Base-by-base conservation (phyloP, 2,113 vertebrate genomes). In the Cyanoliseus patagonus region DNA sequence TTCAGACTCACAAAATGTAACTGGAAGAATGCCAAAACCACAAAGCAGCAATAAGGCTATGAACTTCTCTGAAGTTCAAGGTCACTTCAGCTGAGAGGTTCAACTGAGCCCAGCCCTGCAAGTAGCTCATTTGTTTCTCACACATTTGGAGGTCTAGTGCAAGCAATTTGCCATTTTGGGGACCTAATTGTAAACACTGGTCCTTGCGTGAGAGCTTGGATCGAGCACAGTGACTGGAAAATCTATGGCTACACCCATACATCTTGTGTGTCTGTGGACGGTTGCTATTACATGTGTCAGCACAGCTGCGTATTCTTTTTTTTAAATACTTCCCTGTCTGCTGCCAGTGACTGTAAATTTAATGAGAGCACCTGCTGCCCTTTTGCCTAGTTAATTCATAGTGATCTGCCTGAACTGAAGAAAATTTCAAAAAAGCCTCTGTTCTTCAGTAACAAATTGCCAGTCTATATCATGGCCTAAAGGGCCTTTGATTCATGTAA, bases 391-490 rank as follows among this genome's bases (percentile, higher is more conserved):
- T 97, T 97, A 98, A 98, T 98, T 98, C 97, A 97, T 68, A 95
- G 93, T 82, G 95, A 97, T 97, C 93, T 92, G 90, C 66, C 89
- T 97, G 93, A 96, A 97, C 87, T 64, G 97, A 96, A 97, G 75
- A 92, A 98, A 97, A 97, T 97, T 97, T 98, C 89, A 97, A 93
- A 85, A 97, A 97, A 97, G 78, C 77, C 89, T 97, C 94, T 97
- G 96, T 98, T 98, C 97, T 97, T 97, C 67, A 94, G 94, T 97
- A 97, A 98, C 98, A 98, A 98, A 98, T 98, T 97, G 96, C 89
- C 95, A 97, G 89, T 96, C 97, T 97, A 84, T 97, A 97, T 94
- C 97, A 95, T 91, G 96, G 95, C 97, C 97, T 96, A 94, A 98
- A 97, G 94, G 95, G 89, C 74, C 97, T 98, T 98, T 98, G 97